Evolutionary conservation across 2,888 invertebrate genomes (phyloP), one percentile per base, ranked within the genome.

Genomic region (Mechanitis messenoides): DNA sequence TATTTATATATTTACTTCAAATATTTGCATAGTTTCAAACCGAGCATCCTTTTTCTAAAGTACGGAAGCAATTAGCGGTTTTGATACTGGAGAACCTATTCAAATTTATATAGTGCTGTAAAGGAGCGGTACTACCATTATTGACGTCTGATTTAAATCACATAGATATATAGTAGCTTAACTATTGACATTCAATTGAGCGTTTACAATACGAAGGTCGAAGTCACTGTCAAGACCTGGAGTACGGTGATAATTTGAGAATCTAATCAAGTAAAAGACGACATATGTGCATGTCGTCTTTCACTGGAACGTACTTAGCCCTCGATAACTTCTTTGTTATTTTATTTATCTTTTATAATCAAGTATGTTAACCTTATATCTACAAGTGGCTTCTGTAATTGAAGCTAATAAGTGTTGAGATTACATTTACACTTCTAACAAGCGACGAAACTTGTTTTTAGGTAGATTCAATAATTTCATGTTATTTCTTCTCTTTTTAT

Each of bases 151-250:
- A 81, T 84, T 79, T 79, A 76, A 79, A 85, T 87, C 78, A 81
- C 81, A 81, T 75, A 77, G 68, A 80, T 78, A 81, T 87, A 82
- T 84, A 87, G 81, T 72, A 79, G 74, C 77, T 84, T 83, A 78
- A 83, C 80, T 76, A 78, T 73, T 42, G 70, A 71, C 72, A 79
- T 80, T 81, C 76, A 83, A 85, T 84, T 72, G 75, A 67, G 67
- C 71, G 68, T 80, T 83, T 82, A 81, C 66, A 69, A 68, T 81
- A 68, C 65, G 74, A 81, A 83, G 85, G 86, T 75, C 75, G 74
- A 61, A 74, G 74, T 78, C 85, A 87, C 77, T 81, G 87, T 78
- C 86, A 87, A 87, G 87, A 81, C 74, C 81, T 61, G 61, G 59
- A 59, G 38, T 47, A 11, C 2, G n/a, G 31, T 31, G 31, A 50